A percentile compares a stretch with the other conserved stretches of the same genome.
Conservation (phyloP, 2,113 vertebrate species). For the Sitta europaea region DNA sequence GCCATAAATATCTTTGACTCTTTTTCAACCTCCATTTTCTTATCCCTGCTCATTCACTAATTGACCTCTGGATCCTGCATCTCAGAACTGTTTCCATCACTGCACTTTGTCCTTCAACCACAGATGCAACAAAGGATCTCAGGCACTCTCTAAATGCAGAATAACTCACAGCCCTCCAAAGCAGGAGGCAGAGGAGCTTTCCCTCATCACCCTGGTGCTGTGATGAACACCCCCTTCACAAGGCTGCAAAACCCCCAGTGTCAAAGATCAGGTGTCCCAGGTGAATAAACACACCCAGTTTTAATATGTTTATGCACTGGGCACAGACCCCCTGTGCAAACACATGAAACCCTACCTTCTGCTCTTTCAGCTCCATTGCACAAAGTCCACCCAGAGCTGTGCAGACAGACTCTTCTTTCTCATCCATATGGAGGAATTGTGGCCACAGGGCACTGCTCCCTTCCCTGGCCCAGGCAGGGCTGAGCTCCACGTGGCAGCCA, state of each 20-base stretch:
- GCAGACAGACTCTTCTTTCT: background rate
- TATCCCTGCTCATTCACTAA: constrained; percentile 42
- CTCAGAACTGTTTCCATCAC: background rate
- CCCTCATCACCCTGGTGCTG: background rate
- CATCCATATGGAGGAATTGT: background rate
- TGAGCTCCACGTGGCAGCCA: background rate
- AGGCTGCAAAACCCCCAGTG: background rate
- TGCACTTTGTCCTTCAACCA: constrained; percentile 14
- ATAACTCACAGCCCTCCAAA: background rate
- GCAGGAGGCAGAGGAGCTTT: background rate
- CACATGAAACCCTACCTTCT: background rate
- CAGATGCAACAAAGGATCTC: background rate
- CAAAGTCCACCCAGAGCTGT: background rate
- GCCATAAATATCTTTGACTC: constrained; percentile 64
- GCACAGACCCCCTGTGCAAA: background rate
- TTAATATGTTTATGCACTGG: background rate
- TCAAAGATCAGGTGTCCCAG: background rate
- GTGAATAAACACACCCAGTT: background rate
- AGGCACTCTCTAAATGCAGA: background rate
- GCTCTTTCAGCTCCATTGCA: background rate
- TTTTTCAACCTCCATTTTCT: constrained; percentile 56
- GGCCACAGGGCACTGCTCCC: background rate
- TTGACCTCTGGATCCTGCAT: constrained; percentile 27
- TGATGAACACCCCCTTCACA: background rate
- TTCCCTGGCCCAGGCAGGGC: background rate